Conservation (phyloP, 2,797 vertebrate species). For the Catamblyrhynchus diadema region DNA sequence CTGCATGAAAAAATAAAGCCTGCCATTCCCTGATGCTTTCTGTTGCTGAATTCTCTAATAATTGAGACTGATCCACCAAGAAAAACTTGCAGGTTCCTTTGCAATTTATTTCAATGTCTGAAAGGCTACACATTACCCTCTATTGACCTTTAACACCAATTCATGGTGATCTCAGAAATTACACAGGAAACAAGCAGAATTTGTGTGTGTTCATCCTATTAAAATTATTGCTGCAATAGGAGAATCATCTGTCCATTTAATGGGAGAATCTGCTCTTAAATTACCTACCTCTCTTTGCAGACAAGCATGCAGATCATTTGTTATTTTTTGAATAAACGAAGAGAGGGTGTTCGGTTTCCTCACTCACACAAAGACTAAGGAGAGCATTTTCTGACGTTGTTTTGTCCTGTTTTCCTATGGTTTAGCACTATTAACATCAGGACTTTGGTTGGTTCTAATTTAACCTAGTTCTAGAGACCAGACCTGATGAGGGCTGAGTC, state of each 20-base stretch:
- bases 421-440: background rate
- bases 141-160: background rate
- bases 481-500: background rate
- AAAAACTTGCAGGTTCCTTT: background rate
- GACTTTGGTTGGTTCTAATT: background rate
- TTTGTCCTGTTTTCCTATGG: background rate
- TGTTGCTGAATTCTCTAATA: background rate
- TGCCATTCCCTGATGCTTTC: background rate
- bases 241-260: background rate
- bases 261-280: background rate
- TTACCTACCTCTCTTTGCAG: background rate
- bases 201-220: background rate
- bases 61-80: background rate
- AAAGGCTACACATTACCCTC: background rate
- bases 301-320: background rate
- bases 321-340: background rate
- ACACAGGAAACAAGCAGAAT: background rate
- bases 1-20: background rate
- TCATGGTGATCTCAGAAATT: background rate
- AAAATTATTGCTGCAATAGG: background rate
- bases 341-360: background rate
- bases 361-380: background rate
- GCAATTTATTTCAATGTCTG: background rate
- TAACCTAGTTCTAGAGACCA: background rate
- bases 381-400: background rate